phyloP scores from a whole-genome alignment of 1,140 invertebrate species.

The Vanessa tameamea region DNA sequence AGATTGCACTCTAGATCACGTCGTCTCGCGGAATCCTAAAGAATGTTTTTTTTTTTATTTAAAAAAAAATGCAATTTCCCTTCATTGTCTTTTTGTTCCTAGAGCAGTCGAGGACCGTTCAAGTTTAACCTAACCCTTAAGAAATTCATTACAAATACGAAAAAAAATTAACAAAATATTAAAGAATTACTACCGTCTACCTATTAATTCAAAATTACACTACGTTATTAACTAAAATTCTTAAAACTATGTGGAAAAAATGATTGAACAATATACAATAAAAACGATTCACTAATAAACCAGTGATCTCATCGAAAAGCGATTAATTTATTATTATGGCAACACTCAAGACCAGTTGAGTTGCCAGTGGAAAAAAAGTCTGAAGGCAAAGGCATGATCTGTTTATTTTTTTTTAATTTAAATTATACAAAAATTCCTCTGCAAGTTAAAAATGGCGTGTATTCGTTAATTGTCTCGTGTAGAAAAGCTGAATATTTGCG shows the following conservation, averaged over 20 bases:
- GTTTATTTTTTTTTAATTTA: slow-evolving; percentile 20
- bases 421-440: slow-evolving; percentile 32
- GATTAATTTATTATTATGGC: neutral
- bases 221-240: slow-evolving; percentile 77
- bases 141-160: slow-evolving; percentile 75
- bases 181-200: slow-evolving; percentile 77
- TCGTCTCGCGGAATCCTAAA: slow-evolving; percentile 51
- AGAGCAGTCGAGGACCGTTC: slow-evolving; percentile 69
- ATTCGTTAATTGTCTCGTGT: slow-evolving; percentile 1
- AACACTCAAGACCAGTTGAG: slow-evolving; percentile 17
- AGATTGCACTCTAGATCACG: slow-evolving; percentile 50
- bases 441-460: slow-evolving; percentile 15
- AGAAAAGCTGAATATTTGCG: slow-evolving; percentile 34
- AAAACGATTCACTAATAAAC: slow-evolving; percentile 77
- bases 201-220: slow-evolving; percentile 77
- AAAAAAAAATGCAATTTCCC: slow-evolving; percentile 75
- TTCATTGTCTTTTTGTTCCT: slow-evolving; percentile 79
- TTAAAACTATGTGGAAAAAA: slow-evolving; percentile 78
- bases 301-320: slow-evolving; percentile 61
- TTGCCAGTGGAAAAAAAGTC: slow-evolving; percentile 32
- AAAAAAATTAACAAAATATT: slow-evolving; percentile 77
- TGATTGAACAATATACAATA: slow-evolving; percentile 79
- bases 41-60: slow-evolving; percentile 48
- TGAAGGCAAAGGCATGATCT: slow-evolving; percentile 24
- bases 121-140: slow-evolving; percentile 76